These are phyloP conservation scores for Rotaria socialis DNA, from an alignment of 2,888 invertebrate genomes.

Conservation along the genomic window DNA sequence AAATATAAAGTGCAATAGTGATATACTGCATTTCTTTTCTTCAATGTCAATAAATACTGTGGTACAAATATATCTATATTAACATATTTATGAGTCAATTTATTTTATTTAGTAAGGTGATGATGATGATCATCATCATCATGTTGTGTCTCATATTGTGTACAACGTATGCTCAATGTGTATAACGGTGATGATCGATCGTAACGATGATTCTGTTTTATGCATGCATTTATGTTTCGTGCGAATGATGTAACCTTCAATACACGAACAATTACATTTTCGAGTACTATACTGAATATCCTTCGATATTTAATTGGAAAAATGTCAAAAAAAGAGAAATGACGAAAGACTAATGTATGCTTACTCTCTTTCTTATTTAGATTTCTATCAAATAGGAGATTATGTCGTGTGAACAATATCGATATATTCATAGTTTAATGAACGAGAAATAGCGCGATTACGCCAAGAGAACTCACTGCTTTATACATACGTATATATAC, in stretches of 20 bases:
- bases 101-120: neutral
- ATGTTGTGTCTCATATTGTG: neutral
- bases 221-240: neutral
- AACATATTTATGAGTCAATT: neutral
- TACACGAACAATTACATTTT: constrained; percentile 1
- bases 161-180: neutral
- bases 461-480: neutral
- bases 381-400: neutral
- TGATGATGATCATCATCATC: neutral
- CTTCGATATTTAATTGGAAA: constrained; percentile 18
- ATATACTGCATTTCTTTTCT: constrained; percentile 2
- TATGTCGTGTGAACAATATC: neutral
- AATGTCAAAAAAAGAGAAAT: neutral
- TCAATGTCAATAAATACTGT: neutral
- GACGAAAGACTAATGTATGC: neutral
- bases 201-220: neutral
- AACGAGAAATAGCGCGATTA: neutral
- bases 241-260: neutral
- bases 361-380: neutral
- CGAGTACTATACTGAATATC: neutral
- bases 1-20: neutral
- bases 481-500: neutral
- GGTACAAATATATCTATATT: neutral
- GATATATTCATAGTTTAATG: neutral
- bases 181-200: neutral